Conservation (phyloP, 92 coral and sea anemone species). For the Palythoa grandis region DNA sequence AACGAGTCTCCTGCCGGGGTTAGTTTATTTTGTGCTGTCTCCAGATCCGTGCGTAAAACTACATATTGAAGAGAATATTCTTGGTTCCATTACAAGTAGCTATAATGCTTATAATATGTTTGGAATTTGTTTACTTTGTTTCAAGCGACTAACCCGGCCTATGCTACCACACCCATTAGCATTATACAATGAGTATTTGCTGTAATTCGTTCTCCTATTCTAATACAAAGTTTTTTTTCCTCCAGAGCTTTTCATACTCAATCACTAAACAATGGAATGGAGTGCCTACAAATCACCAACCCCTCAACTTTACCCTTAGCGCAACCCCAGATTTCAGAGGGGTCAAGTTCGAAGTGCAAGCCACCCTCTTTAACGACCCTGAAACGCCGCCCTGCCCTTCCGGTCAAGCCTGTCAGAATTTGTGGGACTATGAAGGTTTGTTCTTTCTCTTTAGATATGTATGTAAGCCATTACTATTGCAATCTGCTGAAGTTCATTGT, state of each 20-base stretch:
- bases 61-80: too few species aligned
- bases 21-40: too few species aligned
- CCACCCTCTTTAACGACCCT: conserved; percentile 93
- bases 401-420: conserved; percentile 81
- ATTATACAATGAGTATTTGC: background rate
- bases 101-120: too few species aligned
- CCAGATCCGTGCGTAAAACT: too few species aligned
- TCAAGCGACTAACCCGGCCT: too few species aligned
- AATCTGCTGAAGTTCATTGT: background rate
- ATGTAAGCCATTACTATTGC: background rate
- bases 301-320: conserved; percentile 77
- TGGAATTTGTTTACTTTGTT: too few species aligned
- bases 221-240: background rate
- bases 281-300: conserved; percentile 72
- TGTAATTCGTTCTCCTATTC: background rate
- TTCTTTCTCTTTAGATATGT: background rate
- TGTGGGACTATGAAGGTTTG: conserved; percentile 97
- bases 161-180: too few species aligned
- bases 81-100: too few species aligned
- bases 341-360: conserved; percentile 80
- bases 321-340: conserved; percentile 66
- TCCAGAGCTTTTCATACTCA: conserved; percentile 64
- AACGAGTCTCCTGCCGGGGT: too few species aligned
- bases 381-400: conserved; percentile 78
- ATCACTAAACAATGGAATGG: conserved; percentile 90